phyloP scores from a whole-genome alignment of 2,797 vertebrate species.

The Harpagifer antarcticus region DNA sequence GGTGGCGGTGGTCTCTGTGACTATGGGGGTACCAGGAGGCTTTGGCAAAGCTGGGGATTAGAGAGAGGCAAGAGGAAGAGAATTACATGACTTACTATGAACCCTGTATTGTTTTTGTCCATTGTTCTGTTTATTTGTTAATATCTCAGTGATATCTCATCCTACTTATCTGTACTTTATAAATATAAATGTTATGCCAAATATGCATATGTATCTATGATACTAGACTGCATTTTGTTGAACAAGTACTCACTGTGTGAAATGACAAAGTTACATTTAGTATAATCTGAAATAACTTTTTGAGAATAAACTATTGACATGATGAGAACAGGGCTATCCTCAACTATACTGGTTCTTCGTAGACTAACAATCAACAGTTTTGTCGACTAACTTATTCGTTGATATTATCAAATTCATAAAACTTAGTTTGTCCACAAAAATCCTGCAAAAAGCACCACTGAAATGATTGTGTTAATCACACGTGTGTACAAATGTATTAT shows the following conservation, averaged over 20 bases:
- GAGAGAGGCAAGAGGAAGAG: conserved; percentile 10
- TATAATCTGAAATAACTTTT: background rate
- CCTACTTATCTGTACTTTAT: background rate
- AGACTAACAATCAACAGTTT: too few species aligned
- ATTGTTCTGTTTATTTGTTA: background rate
- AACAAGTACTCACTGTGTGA: background rate
- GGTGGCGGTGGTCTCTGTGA: conserved; percentile 97
- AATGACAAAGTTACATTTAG: background rate
- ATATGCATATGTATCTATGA: background rate
- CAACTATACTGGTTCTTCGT: too few species aligned
- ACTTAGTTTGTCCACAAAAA: too few species aligned
- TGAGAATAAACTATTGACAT: background rate
- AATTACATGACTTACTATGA: background rate
- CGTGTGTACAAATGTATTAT: too few species aligned
- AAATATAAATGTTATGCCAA: background rate
- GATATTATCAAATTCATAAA: too few species aligned
- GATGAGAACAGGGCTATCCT: background rate
- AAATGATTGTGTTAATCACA: too few species aligned
- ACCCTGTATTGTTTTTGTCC: background rate
- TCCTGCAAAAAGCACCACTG: too few species aligned
- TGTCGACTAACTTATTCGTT: too few species aligned
- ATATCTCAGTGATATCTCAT: background rate
- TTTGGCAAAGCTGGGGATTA: conserved; percentile 92
- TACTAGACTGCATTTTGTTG: background rate
- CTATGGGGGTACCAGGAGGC: conserved; percentile 93